These are phyloP conservation scores for Microctonus aethiopoides DNA, from an alignment of 2,888 invertebrate species.

Conservation along the genomic window DNA sequence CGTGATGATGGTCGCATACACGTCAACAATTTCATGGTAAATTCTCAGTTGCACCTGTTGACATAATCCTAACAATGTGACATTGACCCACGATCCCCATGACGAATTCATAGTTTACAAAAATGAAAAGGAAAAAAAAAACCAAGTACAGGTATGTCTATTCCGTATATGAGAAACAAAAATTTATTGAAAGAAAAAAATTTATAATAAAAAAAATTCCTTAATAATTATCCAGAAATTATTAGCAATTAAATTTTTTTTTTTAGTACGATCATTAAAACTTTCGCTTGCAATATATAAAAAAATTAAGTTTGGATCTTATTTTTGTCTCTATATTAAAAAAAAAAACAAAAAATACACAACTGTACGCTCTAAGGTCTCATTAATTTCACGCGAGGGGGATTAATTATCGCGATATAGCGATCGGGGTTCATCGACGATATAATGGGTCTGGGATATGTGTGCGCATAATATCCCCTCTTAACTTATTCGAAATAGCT, in stretches of 20 bases:
- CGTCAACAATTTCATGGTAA: not conserved
- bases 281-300: not conserved
- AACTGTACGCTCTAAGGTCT: not conserved
- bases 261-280: not conserved
- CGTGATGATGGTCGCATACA: too few relatives aligned
- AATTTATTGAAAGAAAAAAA: not conserved
- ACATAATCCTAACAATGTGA: not conserved
- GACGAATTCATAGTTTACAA: not conserved
- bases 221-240: not conserved
- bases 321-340: not conserved
- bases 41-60: not conserved
- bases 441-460: not conserved
- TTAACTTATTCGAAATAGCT: not conserved
- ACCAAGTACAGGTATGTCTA: not conserved
- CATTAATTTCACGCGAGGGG: slow-evolving; percentile 7
- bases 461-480: not conserved
- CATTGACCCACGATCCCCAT: slow-evolving; percentile 9
- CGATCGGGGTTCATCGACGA: slow-evolving; percentile 16
- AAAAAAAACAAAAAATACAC: not conserved
- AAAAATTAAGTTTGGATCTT: not conserved
- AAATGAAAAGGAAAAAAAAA: not conserved
- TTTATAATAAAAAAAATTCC: not conserved
- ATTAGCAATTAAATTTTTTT: too few relatives aligned
- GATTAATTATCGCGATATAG: slow-evolving; percentile 7
- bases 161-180: not conserved